Conservation (phyloP, 1,140 invertebrate species). For the Sitodiplosis mosellana region DNA sequence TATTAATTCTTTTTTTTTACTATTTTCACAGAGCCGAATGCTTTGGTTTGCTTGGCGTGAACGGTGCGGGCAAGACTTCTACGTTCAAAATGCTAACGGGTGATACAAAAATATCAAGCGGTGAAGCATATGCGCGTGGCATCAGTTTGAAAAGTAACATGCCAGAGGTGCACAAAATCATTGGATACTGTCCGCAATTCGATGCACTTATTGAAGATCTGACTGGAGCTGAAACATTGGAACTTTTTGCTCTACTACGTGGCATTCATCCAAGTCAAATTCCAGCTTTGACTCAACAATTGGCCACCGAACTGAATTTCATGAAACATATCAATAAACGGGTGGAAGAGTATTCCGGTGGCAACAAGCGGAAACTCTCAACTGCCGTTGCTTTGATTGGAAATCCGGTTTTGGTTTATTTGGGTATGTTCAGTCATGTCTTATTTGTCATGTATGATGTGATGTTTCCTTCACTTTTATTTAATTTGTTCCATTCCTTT, state of each 20-base stretch:
- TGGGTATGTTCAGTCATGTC: conserved; percentile 28
- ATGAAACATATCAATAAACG: conserved; percentile 27
- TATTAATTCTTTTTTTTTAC: too few relatives aligned
- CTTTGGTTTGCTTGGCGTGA: too few relatives aligned
- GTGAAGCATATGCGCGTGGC: conserved; percentile 32
- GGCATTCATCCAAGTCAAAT: conserved; percentile 39
- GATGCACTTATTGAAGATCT: conserved; percentile 66
- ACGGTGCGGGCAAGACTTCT: conserved; percentile 65
- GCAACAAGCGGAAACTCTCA: conserved; percentile 88
- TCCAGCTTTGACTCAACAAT: conserved; percentile 16
- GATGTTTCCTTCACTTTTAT: too few relatives aligned
- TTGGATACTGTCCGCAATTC: conserved; percentile 72
- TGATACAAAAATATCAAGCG: conserved; percentile 37
- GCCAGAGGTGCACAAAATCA: conserved; percentile 33
- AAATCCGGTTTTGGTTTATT: conserved; percentile 71
- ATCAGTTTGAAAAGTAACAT: conserved; percentile 31
- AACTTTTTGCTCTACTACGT: conserved; percentile 52
- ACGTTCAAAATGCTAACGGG: conserved; percentile 84
- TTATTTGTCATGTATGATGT: too few relatives aligned
- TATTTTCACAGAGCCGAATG: too few relatives aligned
- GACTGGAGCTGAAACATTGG: conserved; percentile 59
- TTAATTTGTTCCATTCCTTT: too few relatives aligned
- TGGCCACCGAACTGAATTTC: conserved; percentile 27
- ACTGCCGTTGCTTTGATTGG: conserved; percentile 82
- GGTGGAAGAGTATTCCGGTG: conserved; percentile 59